phyloP scores from a whole-genome alignment of 2,113 vertebrate species.

The Oryzias woworae region DNA sequence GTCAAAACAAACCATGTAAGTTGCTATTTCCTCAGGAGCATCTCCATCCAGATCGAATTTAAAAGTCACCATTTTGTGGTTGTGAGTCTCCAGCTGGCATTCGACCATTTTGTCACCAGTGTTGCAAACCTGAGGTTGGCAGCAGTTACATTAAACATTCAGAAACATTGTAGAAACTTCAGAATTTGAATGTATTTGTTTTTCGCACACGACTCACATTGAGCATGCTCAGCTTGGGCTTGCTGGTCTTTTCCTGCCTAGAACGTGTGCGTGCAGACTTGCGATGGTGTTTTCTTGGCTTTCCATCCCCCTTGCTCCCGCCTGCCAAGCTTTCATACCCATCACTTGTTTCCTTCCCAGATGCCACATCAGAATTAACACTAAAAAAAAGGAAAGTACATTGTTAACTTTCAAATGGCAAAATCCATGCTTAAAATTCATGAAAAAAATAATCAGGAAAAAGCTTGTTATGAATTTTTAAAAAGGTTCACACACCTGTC shows the following conservation, averaged over 20 bases:
- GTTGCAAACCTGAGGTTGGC: conserved; percentile 85
- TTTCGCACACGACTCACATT: conserved; percentile 72
- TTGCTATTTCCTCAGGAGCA: conserved; percentile 94
- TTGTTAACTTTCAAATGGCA: background rate
- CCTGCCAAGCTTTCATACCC: conserved; percentile 85
- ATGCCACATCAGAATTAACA: conserved; percentile 85
- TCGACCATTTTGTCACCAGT: conserved; percentile 99
- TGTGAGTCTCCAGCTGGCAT: conserved; percentile 97
- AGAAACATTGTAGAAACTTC: background rate
- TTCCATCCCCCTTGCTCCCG: conserved; percentile 86
- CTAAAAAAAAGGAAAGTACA: conserved; percentile 42
- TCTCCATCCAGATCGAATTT: conserved; percentile 99
- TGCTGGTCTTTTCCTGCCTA: conserved; percentile 89
- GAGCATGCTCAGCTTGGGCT: conserved; percentile 94
- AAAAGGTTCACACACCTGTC: conserved; percentile 82
- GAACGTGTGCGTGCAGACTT: conserved; percentile 90
- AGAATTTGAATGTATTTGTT: background rate
- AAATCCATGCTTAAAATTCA: background rate
- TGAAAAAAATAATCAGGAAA: conserved; percentile 2
- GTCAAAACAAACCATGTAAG: conserved; percentile 87
- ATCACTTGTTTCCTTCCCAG: conserved; percentile 92
- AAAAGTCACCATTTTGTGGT: conserved; percentile 99
- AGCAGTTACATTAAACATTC: conserved; percentile 2
- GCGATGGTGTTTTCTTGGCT: conserved; percentile 89
- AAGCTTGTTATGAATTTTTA: background rate